Percentiles rank a stretch among this genome's conserved stretches.
Evolutionary conservation across 1,140 invertebrate species (phyloP).

Genomic region (Reticulitermes speratus): DNA sequence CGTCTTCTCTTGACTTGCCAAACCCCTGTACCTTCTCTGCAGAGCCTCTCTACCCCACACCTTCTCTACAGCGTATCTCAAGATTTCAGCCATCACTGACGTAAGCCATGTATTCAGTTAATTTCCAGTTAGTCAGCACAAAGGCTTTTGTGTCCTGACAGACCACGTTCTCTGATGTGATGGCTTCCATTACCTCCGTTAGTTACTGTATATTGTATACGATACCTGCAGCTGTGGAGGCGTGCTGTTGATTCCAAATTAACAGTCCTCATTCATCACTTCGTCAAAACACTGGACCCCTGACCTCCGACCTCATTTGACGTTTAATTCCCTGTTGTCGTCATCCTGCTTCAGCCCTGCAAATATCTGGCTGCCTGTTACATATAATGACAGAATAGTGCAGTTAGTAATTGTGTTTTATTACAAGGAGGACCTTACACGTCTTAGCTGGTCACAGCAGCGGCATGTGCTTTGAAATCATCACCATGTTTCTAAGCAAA

Average conservation of each 20-base stretch:
- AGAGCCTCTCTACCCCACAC: neutral
- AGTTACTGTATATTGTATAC: neutral
- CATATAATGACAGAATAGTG: too few species aligned
- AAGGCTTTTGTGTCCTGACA: neutral
- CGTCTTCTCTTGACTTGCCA: too few species aligned
- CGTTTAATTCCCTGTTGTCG: too few species aligned
- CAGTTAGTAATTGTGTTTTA: too few species aligned
- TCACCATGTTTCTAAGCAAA: too few species aligned
- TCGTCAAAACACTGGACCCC: too few species aligned
- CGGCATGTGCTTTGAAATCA: too few species aligned
- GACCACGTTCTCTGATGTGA: slow-evolving; percentile 6
- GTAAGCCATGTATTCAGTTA: neutral
- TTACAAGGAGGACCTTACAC: too few species aligned
- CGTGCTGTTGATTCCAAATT: neutral
- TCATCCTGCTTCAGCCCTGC: too few species aligned
- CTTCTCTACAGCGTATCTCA: neutral
- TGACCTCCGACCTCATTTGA: too few species aligned
- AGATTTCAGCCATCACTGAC: neutral
- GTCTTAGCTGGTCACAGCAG: too few species aligned
- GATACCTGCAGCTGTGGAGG: neutral
- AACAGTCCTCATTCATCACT: neutral
- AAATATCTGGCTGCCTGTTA: too few species aligned
- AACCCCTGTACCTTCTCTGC: neutral
- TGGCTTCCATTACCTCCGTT: neutral
- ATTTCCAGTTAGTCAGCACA: slow-evolving; percentile 11